These are phyloP conservation scores for Stichodactyla helianthus DNA, from an alignment of 64 coral and sea anemone genomes.

Conservation along the genomic window DNA sequence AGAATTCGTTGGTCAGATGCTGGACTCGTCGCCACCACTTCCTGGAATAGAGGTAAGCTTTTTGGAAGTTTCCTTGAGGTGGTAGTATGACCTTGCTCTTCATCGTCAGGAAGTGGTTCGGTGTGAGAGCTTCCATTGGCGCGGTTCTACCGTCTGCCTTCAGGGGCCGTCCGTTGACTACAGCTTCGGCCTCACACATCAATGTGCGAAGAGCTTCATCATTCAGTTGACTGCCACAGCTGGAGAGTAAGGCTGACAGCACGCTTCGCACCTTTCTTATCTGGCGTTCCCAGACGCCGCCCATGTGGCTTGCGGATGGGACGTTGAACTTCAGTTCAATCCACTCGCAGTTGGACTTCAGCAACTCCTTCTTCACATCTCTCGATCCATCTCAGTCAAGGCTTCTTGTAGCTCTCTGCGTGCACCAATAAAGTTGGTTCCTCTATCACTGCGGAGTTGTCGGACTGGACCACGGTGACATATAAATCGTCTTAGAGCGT, in stretches of 20 bases:
- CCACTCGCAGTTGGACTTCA: conserved; percentile 33
- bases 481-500: conserved; percentile 5
- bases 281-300: too few species aligned
- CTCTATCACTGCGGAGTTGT: conserved; percentile 5
- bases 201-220: conserved; percentile 39
- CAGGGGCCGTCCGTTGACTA: conserved; percentile 45
- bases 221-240: conserved; percentile 10
- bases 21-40: conserved; percentile 16
- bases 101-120: conserved; percentile 1
- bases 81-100: conserved; percentile 4
- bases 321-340: conserved; percentile 30
- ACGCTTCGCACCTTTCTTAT: conserved; percentile 34
- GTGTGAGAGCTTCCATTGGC: conserved; percentile 22
- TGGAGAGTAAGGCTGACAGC: conserved; percentile 5
- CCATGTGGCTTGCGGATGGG: conserved; percentile 32
- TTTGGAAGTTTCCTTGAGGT: not conserved
- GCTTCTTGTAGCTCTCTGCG: conserved; percentile 16
- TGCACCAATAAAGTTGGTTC: conserved; percentile 24
- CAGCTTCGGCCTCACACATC: conserved; percentile 41
- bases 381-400: conserved; percentile 16
- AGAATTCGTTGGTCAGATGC: conserved; percentile 11
- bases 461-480: conserved; percentile 16
- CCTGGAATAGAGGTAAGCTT: not conserved
- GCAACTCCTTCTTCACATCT: conserved; percentile 19
- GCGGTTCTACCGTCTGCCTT: conserved; percentile 24